A percentile compares a stretch with the other conserved stretches of the same genome.
Evolutionary conservation across 2,113 vertebrate genomes (phyloP).

Genomic region (Varanus salvator): DNA sequence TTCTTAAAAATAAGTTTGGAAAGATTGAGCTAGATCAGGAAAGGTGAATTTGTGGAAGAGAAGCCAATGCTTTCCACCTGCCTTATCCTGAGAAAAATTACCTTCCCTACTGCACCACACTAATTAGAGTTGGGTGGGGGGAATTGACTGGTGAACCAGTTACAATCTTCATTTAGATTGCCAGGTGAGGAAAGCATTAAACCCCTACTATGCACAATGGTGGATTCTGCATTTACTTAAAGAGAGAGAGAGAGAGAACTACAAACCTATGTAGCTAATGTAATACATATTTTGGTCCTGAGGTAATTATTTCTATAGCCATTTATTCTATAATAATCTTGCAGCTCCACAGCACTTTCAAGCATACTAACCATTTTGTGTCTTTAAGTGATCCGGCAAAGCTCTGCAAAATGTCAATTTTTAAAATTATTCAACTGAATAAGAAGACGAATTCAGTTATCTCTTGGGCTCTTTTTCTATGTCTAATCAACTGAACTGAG

Average conservation of each 20-base stretch:
- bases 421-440: conserved; percentile 4
- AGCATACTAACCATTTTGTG: not conserved
- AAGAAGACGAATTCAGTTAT: not conserved
- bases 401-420: conserved; percentile 10
- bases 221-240: not conserved
- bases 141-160: not conserved
- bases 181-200: not conserved
- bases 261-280: not conserved
- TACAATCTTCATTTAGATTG: not conserved
- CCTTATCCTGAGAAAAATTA: no score
- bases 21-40: not conserved
- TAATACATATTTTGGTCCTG: not conserved
- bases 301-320: not conserved
- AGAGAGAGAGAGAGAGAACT: not conserved
- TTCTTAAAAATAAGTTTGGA: not conserved
- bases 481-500: not conserved
- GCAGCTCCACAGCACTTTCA: not conserved
- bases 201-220: not conserved
- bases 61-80: no score
- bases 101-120: no score
- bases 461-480: not conserved
- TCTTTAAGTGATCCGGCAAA: conserved; percentile 2
- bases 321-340: not conserved
- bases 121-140: no score
- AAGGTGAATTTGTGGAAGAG: no score